Base-by-base conservation (phyloP, 2,797 vertebrate species). In the Dendrocincla fuliginosa region DNA sequence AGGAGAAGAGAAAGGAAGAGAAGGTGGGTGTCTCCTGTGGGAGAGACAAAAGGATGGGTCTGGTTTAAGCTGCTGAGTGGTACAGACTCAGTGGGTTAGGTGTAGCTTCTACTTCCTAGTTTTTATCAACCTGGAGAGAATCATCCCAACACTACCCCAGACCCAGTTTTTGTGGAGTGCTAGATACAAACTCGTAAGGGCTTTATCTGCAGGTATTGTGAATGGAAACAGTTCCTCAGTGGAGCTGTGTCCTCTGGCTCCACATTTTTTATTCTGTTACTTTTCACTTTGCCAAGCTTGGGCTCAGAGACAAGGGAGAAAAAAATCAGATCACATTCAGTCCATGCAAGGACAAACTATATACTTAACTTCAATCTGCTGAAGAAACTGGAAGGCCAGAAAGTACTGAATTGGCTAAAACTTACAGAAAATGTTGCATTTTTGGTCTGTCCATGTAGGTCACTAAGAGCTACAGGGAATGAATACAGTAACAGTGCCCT, bases 1-100 rank as follows among this genome's bases (percentile, higher is more conserved):
- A 98, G 95, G 99, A 99, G 94, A 99, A 98, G 97, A 98, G 98
- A 97, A 99, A 98, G 96, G 99, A 99, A 82, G 98, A 99, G 89
- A 99, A 99, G 98, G 99, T 99, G 81, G 61, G 91, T 90, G 63
- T 86, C 85, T 86, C 35, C 56, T 74, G 19, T 4, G 10, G 68
- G 81, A 67, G 60, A 90, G 46, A 89, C 14, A 19, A 79, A 65
- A 81, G 67, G 32, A 25, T 79, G 42, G 46, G 22, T 92, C 53
- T 89, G 60, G 16, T 75, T 83, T 92, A 20, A 14, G 16, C 28
- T n/a, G 7, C 42, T 50, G 68, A 41, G 16, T 24, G 33, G 11
- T 52, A 42, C 47, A 79, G 89, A 61, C 37, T 74, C 19, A 5
- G 50, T 68, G 57, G 47, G 30, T 67, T 86, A 68, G 47, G 22